Evolutionary conservation across 1,140 invertebrate genomes (phyloP).

Genomic region (Linepithema humile): DNA sequence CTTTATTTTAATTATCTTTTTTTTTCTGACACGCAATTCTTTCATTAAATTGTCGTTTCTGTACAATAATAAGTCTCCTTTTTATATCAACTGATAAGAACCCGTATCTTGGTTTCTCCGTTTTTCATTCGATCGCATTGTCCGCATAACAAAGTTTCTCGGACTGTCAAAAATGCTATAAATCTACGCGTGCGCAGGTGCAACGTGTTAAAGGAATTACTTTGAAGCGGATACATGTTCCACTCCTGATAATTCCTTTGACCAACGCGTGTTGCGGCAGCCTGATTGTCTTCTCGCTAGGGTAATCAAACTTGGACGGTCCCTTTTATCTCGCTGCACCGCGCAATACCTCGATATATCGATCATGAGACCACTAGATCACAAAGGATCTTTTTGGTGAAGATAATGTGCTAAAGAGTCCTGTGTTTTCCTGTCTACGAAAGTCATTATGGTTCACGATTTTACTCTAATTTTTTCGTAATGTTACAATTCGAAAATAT

Average conservation of each 20-base stretch:
- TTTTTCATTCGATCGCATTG: background rate
- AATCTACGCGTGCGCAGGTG: constrained; percentile 29
- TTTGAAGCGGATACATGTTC: constrained; percentile 9
- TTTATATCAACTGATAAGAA: background rate
- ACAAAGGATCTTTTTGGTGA: background rate
- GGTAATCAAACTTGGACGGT: constrained; percentile 32
- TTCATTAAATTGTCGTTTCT: constrained; percentile 1
- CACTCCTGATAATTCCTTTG: constrained; percentile 46
- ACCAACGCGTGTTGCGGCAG: constrained; percentile 15
- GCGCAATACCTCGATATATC: background rate
- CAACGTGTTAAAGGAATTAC: constrained; percentile 43
- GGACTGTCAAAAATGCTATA: constrained; percentile 28
- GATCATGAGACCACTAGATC: background rate
- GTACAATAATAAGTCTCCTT: too few relatives aligned
- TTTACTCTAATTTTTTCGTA: background rate
- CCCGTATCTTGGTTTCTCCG: background rate
- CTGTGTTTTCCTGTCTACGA: background rate
- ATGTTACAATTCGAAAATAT: background rate
- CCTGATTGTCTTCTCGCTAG: constrained; percentile 18
- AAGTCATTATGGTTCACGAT: background rate
- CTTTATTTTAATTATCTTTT: background rate
- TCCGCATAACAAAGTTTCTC: background rate
- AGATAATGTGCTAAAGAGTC: background rate
- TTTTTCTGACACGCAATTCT: background rate
- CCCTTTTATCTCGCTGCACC: constrained; percentile 9